phyloP scores from a whole-genome alignment of 2,113 vertebrate species.

The Xiphophorus hellerii region DNA sequence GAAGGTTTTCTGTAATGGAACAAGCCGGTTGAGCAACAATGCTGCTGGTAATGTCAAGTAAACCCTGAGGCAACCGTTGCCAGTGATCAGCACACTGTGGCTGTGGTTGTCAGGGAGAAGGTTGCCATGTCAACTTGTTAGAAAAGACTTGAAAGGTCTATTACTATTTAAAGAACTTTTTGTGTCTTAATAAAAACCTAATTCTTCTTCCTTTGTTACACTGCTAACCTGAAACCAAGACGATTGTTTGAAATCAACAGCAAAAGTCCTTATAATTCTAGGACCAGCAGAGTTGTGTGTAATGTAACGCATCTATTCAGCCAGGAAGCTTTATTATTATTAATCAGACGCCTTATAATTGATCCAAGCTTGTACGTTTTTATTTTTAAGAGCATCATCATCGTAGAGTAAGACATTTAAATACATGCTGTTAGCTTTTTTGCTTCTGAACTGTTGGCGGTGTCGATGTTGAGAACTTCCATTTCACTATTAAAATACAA shows the following conservation, averaged over 20 bases:
- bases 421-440: neutral
- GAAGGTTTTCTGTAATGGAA: neutral
- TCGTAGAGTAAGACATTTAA: neutral
- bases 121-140: neutral
- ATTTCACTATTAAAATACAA: too few relatives aligned
- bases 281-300: too few relatives aligned
- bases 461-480: too few relatives aligned
- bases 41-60: neutral
- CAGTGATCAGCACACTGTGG: neutral
- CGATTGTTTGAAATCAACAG: neutral
- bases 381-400: neutral
- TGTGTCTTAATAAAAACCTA: neutral
- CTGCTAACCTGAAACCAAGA: neutral
- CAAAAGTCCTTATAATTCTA: neutral
- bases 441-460: too few relatives aligned
- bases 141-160: neutral
- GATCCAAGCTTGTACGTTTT: neutral
- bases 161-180: neutral
- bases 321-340: neutral
- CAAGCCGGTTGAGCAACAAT: neutral
- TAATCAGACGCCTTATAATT: neutral
- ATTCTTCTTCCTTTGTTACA: neutral
- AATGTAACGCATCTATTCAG: neutral
- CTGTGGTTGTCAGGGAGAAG: neutral
- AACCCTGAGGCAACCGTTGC: too few relatives aligned